phyloP scores from a whole-genome alignment of 2,797 vertebrate species.

The Neostethus bicornis region DNA sequence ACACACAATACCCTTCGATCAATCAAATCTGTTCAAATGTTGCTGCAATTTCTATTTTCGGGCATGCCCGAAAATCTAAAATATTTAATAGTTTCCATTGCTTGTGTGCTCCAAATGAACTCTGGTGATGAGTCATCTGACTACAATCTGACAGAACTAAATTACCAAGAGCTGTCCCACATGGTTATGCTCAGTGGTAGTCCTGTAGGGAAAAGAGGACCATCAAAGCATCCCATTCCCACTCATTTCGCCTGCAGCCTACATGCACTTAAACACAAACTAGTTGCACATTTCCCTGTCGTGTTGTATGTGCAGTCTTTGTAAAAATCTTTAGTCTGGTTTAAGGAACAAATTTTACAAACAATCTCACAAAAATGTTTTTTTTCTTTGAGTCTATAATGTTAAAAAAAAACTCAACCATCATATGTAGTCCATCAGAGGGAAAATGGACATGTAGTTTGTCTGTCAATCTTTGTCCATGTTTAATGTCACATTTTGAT shows the following conservation, averaged over 20 bases:
- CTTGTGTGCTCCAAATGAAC: conserved; percentile 1
- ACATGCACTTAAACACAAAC: background rate
- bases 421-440: conserved; percentile 27
- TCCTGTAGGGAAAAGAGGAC: background rate
- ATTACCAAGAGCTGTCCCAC: conserved; percentile 3
- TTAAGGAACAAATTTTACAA: background rate
- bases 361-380: no score
- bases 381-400: no score
- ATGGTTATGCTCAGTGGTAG: background rate
- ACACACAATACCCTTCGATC: background rate
- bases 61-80: background rate
- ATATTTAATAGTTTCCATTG: background rate
- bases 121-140: background rate
- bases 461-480: background rate
- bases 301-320: background rate
- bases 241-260: background rate
- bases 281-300: background rate
- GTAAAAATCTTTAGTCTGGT: background rate
- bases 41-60: background rate
- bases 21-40: conserved; percentile 2
- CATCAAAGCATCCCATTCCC: background rate
- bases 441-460: background rate
- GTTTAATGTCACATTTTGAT: conserved; percentile 13
- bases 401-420: conserved; percentile 9
- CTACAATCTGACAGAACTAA: background rate